These are phyloP conservation scores for Habroteleia sp. DNA, from an alignment of 2,888 invertebrate species.

Conservation along the genomic window DNA sequence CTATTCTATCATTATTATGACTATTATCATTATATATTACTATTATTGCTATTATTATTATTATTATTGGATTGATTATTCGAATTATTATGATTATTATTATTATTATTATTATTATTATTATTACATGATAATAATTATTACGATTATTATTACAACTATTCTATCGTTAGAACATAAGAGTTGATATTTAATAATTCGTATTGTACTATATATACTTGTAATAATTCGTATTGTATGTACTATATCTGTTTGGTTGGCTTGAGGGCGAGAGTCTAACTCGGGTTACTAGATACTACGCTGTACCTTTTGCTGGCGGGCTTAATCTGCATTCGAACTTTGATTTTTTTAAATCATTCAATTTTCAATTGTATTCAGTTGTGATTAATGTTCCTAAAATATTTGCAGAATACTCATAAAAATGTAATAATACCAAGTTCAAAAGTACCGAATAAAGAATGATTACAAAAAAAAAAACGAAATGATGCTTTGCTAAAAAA, in stretches of 20 bases:
- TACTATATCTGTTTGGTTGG: conserved; percentile 81
- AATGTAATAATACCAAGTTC: no score
- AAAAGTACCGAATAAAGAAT: no score
- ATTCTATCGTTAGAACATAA: conserved; percentile 80
- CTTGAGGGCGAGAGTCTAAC: conserved; percentile 81
- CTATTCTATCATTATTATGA: conserved; percentile 60
- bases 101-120: no score
- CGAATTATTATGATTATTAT: conserved; percentile 50
- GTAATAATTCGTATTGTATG: no score
- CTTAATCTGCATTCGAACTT: conserved; percentile 44
- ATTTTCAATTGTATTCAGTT: conserved; percentile 3
- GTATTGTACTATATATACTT: conserved; percentile 81
- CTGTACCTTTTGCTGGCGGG: conserved; percentile 81
- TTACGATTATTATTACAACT: conserved; percentile 73
- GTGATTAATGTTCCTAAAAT: not conserved
- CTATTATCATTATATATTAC: conserved; percentile 43
- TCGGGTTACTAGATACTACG: conserved; percentile 81
- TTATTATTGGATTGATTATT: conserved; percentile 51
- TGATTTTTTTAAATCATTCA: no score
- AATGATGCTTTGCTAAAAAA: no score
- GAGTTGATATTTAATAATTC: conserved; percentile 81
- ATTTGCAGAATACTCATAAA: no score
- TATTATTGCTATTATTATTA: conserved; percentile 34
- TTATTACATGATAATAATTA: conserved; percentile 57
- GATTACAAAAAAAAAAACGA: no score